phyloP scores from a whole-genome alignment of 2,888 invertebrate species.

The Eupithecia subfuscata region DNA sequence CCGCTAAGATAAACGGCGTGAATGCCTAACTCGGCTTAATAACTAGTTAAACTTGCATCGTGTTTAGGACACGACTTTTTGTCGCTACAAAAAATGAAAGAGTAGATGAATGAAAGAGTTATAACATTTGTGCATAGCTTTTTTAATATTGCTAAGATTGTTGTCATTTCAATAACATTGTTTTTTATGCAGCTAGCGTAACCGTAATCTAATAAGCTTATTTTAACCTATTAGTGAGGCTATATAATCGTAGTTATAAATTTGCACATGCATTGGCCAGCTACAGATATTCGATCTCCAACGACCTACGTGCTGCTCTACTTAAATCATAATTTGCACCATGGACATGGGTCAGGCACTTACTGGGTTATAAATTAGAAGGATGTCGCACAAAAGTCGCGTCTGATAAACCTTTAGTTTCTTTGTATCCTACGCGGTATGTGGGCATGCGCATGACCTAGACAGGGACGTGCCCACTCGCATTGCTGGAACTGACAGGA shows the following conservation, averaged over 20 bases:
- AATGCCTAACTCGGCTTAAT: slow-evolving; percentile 39
- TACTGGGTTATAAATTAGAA: background rate
- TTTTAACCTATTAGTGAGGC: background rate
- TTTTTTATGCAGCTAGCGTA: background rate
- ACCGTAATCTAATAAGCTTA: background rate
- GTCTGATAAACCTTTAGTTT: slow-evolving; percentile 26
- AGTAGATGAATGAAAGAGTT: no score
- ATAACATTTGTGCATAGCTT: background rate
- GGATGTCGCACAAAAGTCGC: slow-evolving; percentile 35
- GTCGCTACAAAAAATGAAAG: background rate
- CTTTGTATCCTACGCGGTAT: slow-evolving; percentile 53
- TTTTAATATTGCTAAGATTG: background rate
- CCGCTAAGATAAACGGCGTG: slow-evolving; percentile 43
- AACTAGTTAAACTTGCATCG: slow-evolving; percentile 32
- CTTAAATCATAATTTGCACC: background rate
- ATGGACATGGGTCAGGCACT: background rate
- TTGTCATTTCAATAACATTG: background rate
- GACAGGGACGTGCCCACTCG: slow-evolving; percentile 53
- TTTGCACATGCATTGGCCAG: background rate
- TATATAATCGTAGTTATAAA: background rate
- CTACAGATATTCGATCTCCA: background rate
- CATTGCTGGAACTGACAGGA: slow-evolving; percentile 36
- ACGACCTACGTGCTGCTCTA: background rate
- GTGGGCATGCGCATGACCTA: slow-evolving; percentile 53
- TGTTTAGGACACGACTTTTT: slow-evolving; percentile 18